phyloP scores from a whole-genome alignment of 2,113 vertebrate genomes.

The Ciconia maguari region DNA sequence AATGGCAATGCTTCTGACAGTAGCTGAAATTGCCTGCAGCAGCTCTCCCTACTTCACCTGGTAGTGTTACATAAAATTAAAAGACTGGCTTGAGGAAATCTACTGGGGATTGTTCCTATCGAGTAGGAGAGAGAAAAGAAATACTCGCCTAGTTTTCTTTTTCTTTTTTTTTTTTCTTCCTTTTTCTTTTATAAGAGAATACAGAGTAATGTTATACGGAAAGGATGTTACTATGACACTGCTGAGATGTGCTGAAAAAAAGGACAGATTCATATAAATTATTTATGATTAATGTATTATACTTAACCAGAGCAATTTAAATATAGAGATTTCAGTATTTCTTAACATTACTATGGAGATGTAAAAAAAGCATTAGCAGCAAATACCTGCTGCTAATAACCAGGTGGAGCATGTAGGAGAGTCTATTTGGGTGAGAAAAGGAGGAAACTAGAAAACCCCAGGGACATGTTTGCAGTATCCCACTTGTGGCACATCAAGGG shows the following conservation, averaged over 20 bases:
- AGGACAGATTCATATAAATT: slow-evolving; percentile 1
- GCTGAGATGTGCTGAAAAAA: background rate
- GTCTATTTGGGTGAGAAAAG: background rate
- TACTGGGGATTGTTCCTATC: background rate
- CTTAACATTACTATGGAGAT: background rate
- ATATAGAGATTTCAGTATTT: background rate
- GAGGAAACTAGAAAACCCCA: background rate
- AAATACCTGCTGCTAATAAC: background rate
- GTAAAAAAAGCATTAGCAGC: background rate
- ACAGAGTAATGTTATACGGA: background rate
- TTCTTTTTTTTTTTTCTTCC: too few species aligned
- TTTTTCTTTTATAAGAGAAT: background rate
- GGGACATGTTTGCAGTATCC: fast-evolving
- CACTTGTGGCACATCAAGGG: background rate
- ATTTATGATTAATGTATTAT: slow-evolving; percentile 46
- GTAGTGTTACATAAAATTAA: background rate
- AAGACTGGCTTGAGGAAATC: background rate
- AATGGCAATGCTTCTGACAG: background rate
- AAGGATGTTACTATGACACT: background rate
- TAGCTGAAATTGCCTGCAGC: background rate
- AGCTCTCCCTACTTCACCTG: background rate
- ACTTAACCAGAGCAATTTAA: background rate
- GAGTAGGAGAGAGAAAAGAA: background rate
- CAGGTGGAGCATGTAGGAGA: background rate
- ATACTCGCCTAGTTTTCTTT: background rate